A percentile compares a stretch with the other conserved stretches of the same genome.
These are phyloP conservation scores for Ondatra zibethicus DNA, from an alignment of 2,113 vertebrate genomes.

Conservation along the genomic window DNA sequence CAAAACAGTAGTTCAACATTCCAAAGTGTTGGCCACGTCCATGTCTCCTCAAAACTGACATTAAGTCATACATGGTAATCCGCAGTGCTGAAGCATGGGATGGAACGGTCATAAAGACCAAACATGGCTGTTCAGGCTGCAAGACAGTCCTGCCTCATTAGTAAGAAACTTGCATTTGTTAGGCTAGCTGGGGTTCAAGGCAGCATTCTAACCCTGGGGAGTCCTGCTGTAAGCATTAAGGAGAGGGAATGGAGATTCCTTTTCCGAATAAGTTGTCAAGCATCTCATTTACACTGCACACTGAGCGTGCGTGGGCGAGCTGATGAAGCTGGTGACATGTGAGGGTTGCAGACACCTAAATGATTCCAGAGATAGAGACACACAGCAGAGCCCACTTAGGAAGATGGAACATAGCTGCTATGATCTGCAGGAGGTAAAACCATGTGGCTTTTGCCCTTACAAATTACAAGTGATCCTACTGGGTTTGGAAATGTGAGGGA, in stretches of 20 bases:
- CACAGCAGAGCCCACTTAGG: constrained; percentile 55
- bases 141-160: background rate
- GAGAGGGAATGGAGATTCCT: constrained; percentile 69
- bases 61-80: background rate
- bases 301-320: constrained; percentile 20
- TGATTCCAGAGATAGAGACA: constrained; percentile 40
- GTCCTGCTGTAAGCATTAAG: constrained; percentile 49
- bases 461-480: constrained; percentile 39
- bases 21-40: background rate
- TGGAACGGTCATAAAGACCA: background rate
- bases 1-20: background rate
- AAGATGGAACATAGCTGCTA: constrained; percentile 53
- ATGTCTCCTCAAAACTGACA: background rate
- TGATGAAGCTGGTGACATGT: constrained; percentile 65
- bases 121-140: background rate
- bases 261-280: constrained; percentile 71
- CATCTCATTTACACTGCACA: constrained; percentile 60
- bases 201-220: constrained; percentile 13
- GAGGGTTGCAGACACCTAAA: constrained; percentile 15
- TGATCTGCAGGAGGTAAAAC: background rate
- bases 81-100: background rate
- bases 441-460: constrained; percentile 33
- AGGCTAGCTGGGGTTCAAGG: background rate
- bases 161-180: background rate
- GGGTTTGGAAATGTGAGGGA: background rate